Percentiles rank a stretch among this genome's conserved stretches.
phyloP scores from a whole-genome alignment of 2,113 vertebrate genomes.

The Pelvicachromis taeniatus region DNA sequence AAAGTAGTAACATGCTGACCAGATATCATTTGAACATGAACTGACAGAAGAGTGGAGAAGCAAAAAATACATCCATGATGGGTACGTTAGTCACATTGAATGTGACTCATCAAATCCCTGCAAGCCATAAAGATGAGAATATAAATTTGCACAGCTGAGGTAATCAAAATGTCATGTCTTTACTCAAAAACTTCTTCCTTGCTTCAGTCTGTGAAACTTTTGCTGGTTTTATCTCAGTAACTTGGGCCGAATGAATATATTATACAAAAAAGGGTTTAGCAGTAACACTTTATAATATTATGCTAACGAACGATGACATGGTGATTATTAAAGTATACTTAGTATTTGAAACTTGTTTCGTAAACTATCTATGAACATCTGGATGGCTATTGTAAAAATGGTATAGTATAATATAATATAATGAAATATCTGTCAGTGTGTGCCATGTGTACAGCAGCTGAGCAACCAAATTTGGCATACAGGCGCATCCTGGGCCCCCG shows the following conservation, averaged over 20 bases:
- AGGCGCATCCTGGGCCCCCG: neutral
- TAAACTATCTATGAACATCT: neutral
- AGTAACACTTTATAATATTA: neutral
- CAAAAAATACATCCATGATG: conserved; percentile 24
- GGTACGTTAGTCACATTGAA: conserved; percentile 33
- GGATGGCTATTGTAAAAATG: neutral
- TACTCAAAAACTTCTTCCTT: neutral
- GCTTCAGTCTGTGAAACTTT: neutral
- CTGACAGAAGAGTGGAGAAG: neutral
- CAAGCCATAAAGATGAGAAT: conserved; percentile 3
- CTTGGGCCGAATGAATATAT: neutral
- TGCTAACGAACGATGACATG: neutral
- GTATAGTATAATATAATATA: neutral
- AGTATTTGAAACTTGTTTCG: neutral
- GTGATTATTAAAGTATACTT: neutral
- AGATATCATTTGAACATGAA: conserved; percentile 22
- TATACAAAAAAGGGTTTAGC: neutral
- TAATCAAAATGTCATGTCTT: conserved; percentile 2
- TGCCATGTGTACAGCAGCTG: neutral
- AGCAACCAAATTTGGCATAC: neutral
- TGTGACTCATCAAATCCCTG: conserved; percentile 39
- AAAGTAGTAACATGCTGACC: neutral
- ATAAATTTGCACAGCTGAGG: neutral
- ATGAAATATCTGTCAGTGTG: neutral
- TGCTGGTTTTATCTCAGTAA: neutral